Evolutionary conservation across 1,140 invertebrate genomes (phyloP).

Genomic region (Nasonia vitripennis): DNA sequence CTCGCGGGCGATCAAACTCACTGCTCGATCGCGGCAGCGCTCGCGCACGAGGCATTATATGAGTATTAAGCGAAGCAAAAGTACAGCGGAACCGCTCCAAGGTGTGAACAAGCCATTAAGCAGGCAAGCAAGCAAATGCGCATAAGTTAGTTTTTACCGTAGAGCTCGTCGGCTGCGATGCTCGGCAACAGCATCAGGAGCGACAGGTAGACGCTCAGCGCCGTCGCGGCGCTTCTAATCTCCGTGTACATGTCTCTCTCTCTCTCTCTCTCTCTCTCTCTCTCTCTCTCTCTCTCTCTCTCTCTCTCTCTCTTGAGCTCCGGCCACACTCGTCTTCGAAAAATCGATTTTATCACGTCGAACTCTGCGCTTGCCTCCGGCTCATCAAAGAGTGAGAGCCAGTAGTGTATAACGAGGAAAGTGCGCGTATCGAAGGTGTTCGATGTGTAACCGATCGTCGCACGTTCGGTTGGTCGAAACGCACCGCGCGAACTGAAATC

Average conservation of each 20-base stretch:
- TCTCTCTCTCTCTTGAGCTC: background rate
- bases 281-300: background rate
- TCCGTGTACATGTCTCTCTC: background rate
- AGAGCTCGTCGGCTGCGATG: background rate
- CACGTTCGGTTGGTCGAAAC: background rate
- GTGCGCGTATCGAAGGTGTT: background rate
- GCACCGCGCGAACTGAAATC: conserved; percentile 4
- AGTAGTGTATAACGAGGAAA: background rate
- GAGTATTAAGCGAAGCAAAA: too few relatives aligned
- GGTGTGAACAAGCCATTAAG: background rate
- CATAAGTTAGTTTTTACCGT: background rate
- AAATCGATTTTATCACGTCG: background rate
- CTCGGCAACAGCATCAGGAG: background rate
- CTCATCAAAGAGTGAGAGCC: background rate
- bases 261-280: background rate
- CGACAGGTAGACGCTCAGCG: background rate
- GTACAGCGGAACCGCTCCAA: background rate
- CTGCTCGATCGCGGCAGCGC: too few relatives aligned
- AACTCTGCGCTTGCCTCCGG: background rate
- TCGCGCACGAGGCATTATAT: too few relatives aligned
- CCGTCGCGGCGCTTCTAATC: background rate
- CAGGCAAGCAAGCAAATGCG: background rate
- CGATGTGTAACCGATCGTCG: background rate
- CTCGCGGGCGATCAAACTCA: too few relatives aligned
- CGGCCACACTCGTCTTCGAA: background rate